Percentiles rank a stretch among this genome's conserved stretches.
These are phyloP conservation scores for Drosophila sucinea DNA, from an alignment of 1,140 invertebrate species.

Conservation along the genomic window DNA sequence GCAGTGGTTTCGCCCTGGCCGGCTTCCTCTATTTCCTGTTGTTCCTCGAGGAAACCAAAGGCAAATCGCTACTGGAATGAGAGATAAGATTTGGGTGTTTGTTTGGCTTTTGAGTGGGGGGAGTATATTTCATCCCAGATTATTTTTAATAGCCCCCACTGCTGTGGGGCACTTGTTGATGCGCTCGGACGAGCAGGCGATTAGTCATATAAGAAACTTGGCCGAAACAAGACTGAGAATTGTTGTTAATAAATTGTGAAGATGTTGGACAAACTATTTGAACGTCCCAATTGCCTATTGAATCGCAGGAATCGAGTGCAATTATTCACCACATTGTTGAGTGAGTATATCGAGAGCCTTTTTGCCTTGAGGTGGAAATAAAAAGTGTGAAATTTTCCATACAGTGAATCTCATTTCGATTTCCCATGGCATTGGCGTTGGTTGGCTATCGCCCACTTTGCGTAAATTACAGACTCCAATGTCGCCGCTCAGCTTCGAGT, in stretches of 20 bases:
- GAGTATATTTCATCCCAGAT: constrained; percentile 25
- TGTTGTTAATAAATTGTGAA: constrained; percentile 6
- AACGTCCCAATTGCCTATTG: constrained; percentile 50
- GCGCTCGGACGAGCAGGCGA: neutral
- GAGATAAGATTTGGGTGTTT: constrained; percentile 13
- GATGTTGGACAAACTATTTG: constrained; percentile 49
- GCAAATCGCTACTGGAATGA: constrained; percentile 65
- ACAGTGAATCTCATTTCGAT: constrained; percentile 64
- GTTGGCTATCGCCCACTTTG: constrained; percentile 64
- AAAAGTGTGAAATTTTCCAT: neutral
- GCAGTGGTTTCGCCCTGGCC: constrained; percentile 37
- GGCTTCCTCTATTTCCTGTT: constrained; percentile 46
- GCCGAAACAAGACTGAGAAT: constrained; percentile 30
- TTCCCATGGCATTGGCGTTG: constrained; percentile 64
- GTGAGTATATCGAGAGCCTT: constrained; percentile 34
- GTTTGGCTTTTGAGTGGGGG: neutral
- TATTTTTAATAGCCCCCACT: constrained; percentile 32
- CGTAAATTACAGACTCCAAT: constrained; percentile 50
- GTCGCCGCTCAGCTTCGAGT: constrained; percentile 40
- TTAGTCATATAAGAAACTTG: constrained; percentile 29
- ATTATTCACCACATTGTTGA: constrained; percentile 55
- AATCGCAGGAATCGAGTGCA: constrained; percentile 68
- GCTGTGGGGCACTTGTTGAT: neutral
- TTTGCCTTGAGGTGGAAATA: neutral
- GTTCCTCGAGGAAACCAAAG: constrained; percentile 64